Base-by-base conservation (phyloP, 2,797 vertebrate species). In the Carduelis carduelis region DNA sequence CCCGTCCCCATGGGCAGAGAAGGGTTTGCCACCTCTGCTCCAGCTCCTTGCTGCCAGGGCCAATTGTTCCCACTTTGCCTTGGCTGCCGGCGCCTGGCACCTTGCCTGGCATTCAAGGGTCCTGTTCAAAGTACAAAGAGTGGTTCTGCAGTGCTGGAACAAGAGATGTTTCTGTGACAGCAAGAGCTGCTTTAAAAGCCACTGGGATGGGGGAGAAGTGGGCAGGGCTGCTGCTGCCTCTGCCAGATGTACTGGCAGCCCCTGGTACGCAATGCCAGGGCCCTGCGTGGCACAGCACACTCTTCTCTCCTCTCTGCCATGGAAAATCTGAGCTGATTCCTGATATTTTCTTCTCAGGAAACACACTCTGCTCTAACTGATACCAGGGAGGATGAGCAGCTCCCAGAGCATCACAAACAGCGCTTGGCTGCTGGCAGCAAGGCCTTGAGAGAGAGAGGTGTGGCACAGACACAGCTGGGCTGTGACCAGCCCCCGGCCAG, bases 111-210 rank as follows among this genome's bases (percentile, higher is more conserved):
- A 1, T 72, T 90, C 77, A 74, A 94, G 39, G 77, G 70, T 81
- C 74, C 80, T 89, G 77, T 43, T 90, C 91, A 95, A 82, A 93
- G 66, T 46, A 88, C 92, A 79, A 91, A 93, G 83, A 84, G 32
- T 64, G 16, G 63, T 27, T 92, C 83, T 92, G 47, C 78, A 69
- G 66, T 10, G 69, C 66, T 46, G 64, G 57, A 90, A 89, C 69
- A 88, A 94, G 82, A 85, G 83, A 49, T 9, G 5, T 61, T 92
- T 94, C 85, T 95, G 74, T 82, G 82, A 47, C 75, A 82, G 41
- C 4, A 4, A 65, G 68, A 57, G 86, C 50, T 61, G 57, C 53
- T 71, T 49, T 65, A 49, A 75, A 76, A 90, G 76, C 35, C 68
- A 70, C 3, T 2, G 32, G 28, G 39, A 46, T 0, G 77, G 71